Conservation (phyloP, 2,888 invertebrate species). For the Zele albiditarsus region DNA sequence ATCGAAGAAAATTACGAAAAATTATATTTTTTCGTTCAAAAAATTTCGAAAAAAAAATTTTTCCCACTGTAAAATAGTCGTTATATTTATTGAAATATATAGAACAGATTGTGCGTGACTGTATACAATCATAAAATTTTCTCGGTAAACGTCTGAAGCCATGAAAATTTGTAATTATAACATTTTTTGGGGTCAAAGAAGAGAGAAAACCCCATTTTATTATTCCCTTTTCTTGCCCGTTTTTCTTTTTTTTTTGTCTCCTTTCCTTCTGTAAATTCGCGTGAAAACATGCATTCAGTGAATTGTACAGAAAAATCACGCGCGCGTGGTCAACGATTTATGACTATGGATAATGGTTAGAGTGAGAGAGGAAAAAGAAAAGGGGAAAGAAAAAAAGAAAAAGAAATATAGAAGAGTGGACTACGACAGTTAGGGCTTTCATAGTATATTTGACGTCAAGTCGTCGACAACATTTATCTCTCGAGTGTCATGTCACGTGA, state of each 20-base stretch:
- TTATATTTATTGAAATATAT: no score
- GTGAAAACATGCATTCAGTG: slow-evolving; percentile 48
- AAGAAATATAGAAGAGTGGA: slow-evolving; percentile 4
- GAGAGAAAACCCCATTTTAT: no score
- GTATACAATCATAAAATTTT: no score
- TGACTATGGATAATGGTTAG: slow-evolving; percentile 32
- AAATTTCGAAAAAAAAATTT: no score
- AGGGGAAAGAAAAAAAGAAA: not conserved
- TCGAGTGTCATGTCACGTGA: slow-evolving; percentile 60
- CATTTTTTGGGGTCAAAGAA: no score
- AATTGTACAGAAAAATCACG: slow-evolving; percentile 44
- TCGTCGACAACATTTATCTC: slow-evolving; percentile 63
- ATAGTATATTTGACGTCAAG: slow-evolving; percentile 35
- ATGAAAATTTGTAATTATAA: not conserved
- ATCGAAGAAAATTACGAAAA: no score
- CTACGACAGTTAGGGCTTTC: slow-evolving; percentile 10
- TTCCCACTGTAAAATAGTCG: no score
- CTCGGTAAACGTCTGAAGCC: not conserved
- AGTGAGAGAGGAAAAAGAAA: slow-evolving; percentile 24
- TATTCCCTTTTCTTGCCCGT: not conserved
- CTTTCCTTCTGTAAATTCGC: slow-evolving; percentile 43
- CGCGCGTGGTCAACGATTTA: slow-evolving; percentile 51
- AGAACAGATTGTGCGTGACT: no score
- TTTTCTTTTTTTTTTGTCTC: slow-evolving; percentile 11
- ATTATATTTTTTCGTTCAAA: no score